Percentiles rank a stretch among this genome's conserved stretches.
These are phyloP conservation scores for Mesorhabditis belari DNA, from an alignment of 2,888 invertebrate genomes.

Conservation along the genomic window DNA sequence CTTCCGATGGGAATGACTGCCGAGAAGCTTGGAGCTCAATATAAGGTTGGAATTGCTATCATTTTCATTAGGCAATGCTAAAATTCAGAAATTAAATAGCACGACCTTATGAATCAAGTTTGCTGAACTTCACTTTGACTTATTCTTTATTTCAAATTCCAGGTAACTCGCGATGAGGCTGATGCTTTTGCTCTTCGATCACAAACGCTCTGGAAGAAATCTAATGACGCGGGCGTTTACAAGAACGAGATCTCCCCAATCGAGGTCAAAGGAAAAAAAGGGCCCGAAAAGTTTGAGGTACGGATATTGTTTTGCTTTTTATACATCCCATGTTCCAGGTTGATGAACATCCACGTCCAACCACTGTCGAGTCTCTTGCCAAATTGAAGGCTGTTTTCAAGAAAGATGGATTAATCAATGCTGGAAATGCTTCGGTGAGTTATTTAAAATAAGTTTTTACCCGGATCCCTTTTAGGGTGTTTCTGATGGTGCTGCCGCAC, in stretches of 20 bases:
- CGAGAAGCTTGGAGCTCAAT: conserved; percentile 82
- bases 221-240: conserved; percentile 79
- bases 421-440: conserved; percentile 48
- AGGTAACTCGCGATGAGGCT: conserved; percentile 72
- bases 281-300: background rate
- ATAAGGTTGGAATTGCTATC: conserved; percentile 57
- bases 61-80: background rate
- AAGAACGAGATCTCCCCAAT: conserved; percentile 82
- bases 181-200: conserved; percentile 79
- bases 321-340: conserved; percentile 48
- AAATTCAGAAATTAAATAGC: too few species aligned
- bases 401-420: conserved; percentile 49
- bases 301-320: background rate
- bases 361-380: conserved; percentile 74
- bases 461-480: conserved; percentile 63
- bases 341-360: conserved; percentile 86
- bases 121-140: conserved; percentile 60
- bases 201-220: conserved; percentile 75
- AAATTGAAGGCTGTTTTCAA: conserved; percentile 65
- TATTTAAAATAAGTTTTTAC: background rate
- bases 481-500: conserved; percentile 89
- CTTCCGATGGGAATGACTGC: conserved; percentile 92
- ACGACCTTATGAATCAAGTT: too few species aligned
- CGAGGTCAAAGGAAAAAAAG: conserved; percentile 65
- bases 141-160: background rate